A percentile compares a stretch with the other conserved stretches of the same genome.
phyloP scores from a whole-genome alignment of 2,113 vertebrate species.

The Aepyceros melampus region DNA sequence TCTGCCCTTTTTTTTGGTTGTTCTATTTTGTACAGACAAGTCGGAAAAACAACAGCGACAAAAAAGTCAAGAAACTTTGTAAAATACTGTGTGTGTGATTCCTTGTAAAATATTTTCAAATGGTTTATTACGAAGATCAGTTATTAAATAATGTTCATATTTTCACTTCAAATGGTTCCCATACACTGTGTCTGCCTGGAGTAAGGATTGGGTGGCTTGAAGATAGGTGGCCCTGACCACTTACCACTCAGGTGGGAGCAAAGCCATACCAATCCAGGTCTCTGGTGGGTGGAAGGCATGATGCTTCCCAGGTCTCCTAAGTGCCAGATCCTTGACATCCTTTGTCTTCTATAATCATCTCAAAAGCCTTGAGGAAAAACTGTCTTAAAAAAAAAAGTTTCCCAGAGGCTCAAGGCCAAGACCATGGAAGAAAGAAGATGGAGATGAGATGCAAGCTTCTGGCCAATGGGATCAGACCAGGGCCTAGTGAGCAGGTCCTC shows the following conservation, averaged over 20 bases:
- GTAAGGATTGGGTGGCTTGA: not conserved
- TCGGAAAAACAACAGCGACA: constrained; percentile 81
- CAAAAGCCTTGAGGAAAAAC: not conserved
- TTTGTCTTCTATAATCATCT: not conserved
- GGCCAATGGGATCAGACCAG: not conserved
- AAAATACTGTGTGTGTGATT: constrained; percentile 99
- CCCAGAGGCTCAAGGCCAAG: not conserved
- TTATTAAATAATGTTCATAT: constrained; percentile 99
- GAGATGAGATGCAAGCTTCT: not conserved
- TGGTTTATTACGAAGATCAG: constrained; percentile 99
- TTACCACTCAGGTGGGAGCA: not conserved
- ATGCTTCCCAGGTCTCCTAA: not conserved
- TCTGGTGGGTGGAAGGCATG: not conserved
- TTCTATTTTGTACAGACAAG: constrained; percentile 96
- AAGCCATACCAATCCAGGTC: not conserved
- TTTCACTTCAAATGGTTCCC: constrained; percentile 94
- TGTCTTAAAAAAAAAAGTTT: not conserved
- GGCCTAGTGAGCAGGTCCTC: not conserved
- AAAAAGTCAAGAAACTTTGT: constrained; percentile 93
- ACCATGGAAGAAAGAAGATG: not conserved
- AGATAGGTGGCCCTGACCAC: not conserved
- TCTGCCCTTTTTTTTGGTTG: constrained; percentile 74
- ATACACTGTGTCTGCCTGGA: constrained; percentile 38
- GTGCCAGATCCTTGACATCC: not conserved
- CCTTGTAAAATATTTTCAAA: constrained; percentile 99